Base-by-base conservation (phyloP, 2,888 invertebrate genomes). In the Conistra vaccinii region DNA sequence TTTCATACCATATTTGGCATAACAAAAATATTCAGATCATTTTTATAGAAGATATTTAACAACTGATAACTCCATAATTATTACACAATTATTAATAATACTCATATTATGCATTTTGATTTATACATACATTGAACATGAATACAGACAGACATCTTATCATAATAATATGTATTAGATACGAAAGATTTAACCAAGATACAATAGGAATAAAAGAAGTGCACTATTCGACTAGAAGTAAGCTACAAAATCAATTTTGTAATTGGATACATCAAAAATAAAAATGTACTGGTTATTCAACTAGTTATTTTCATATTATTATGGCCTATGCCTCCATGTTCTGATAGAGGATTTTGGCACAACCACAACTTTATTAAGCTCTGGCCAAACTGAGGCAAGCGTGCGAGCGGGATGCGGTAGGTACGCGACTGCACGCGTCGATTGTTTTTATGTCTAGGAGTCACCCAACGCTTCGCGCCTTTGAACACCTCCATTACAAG, bases 1-100 rank as follows among this genome's bases (percentile, higher is more conserved):
- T 92, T 94, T 84, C 84, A 89, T 94, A 94, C 93, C 93, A 90
- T 86, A 90, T 76, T 89, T 80, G 94, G 93, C 93, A 94, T 95
- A 95, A 95, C 95, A 95, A 95, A 95, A 95, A 95, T 95, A 95
- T 92, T 94, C 94, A 94, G 95, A 95, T 95, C 94, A 92, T 92
- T 91, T 42, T 45, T 92, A 86, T 88, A 91, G 83, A 87, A 87
- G 84, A 88, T 84, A 90, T 77, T 85, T 84, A 90, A 90, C 90
- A 91, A 90, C 87, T 84, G 85, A 88, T 89, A 90, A 87, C 85
- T 81, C 76, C 68, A 76, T 85, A 86, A 85, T 88, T 78, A 86
- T 87, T 80, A 86, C 75, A 81, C 78, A 79, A 80, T 80, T 79
- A 80, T 66, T 84, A 76, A 78, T 87, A 89, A 86, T 85, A 84